Base-by-base conservation (phyloP, 1,140 invertebrate genomes). In the Trichonephila clavata region DNA sequence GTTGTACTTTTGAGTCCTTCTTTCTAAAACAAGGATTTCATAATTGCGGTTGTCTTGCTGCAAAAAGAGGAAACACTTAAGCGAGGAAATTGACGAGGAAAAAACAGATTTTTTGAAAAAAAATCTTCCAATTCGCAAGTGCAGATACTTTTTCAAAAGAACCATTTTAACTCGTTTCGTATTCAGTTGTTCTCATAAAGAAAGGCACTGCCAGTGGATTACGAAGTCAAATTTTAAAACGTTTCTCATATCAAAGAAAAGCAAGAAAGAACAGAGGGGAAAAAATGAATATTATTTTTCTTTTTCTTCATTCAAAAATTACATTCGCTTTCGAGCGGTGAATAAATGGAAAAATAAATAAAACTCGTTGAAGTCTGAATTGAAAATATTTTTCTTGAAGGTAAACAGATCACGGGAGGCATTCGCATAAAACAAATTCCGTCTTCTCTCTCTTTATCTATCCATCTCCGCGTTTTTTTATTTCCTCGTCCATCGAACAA, bases 171-270 rank as follows among this genome's bases (percentile, higher is more conserved):
- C 71, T 77, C 24, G 27, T 77, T 39, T 77, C 71, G 18, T 77
- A 39, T 39, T 77, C 27, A 32, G 71, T 32, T 20, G 27, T 77
- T 77, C 71, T 5, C 27, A 39, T 32, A 39, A 77, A 77, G 18
- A 27, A 32, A 18, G 4, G 18, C 14, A 16, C 24, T 27, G 32
- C 68, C 4, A 16, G 7, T 7, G 50, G 27, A 77, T 77, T 77
- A 77, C 71, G 71, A 77, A 77, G 71, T 77, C 71, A 77, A 32
- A 32, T 77, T 77, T 77, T 77, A 77, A 77, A 77, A 32, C 71
- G 71, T 77, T 77, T 77, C 71, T 77, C 71, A 39, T 77, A 77
- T 77, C 71, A 77, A 77, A 77, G 71, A 32, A 77, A 39, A 39
- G 3, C 18, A 14, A 77, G 71, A 32, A 5, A 77, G 16, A 77